A percentile compares a stretch with the other conserved stretches of the same genome.
These are phyloP conservation scores for Cosmorhoe ocellata DNA, from an alignment of 2,888 invertebrate species.

Conservation along the genomic window DNA sequence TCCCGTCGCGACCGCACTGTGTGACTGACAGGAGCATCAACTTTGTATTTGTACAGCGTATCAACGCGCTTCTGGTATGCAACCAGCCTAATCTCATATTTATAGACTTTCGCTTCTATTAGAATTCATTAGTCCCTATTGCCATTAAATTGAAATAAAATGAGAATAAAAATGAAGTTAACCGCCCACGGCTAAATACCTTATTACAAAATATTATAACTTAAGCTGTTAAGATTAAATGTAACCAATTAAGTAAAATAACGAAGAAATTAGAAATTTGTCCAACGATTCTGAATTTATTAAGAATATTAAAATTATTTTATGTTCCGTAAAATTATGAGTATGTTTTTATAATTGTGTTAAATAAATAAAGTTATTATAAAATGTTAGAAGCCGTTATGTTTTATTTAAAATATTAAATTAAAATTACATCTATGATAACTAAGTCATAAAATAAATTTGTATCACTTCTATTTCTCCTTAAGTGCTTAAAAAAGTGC, in stretches of 20 bases:
- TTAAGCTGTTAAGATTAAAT: neutral
- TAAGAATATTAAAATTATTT: no score
- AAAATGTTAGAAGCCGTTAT: no score
- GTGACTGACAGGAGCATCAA: constrained; percentile 58
- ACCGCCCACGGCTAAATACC: constrained; percentile 17
- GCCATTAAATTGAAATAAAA: constrained; percentile 33
- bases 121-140: constrained; percentile 41
- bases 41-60: constrained; percentile 70
- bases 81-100: constrained; percentile 56
- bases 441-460: no score
- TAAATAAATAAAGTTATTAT: no score
- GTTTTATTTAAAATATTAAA: neutral
- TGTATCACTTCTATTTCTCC: constrained; percentile 16
- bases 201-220: constrained; percentile 5
- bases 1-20: constrained; percentile 33
- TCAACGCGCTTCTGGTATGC: constrained; percentile 71
- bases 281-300: neutral
- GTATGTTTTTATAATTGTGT: no score
- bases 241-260: constrained; percentile 7
- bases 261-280: neutral
- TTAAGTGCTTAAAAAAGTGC: constrained; percentile 8
- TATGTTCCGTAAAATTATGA: no score
- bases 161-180: constrained; percentile 13
- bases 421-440: no score
- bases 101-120: constrained; percentile 55